Evolutionary conservation across 37 sponge, comb jelly and placozoan species (phyloP).

Genomic region (Agelas oroides): DNA sequence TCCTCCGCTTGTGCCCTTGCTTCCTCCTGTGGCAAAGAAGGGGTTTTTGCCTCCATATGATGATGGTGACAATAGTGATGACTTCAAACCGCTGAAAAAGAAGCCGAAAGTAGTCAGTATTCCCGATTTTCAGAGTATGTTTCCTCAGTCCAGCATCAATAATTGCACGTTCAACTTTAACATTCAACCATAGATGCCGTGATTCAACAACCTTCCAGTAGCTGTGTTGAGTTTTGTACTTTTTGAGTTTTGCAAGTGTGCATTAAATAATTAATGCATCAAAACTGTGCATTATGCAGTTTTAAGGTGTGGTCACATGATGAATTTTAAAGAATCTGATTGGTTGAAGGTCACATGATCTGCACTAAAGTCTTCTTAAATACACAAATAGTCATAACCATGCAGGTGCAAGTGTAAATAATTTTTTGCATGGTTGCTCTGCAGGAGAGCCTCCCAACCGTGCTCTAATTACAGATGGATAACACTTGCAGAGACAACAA

Average conservation of each 20-base stretch:
- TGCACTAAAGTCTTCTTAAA: too few species aligned
- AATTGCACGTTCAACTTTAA: constrained; percentile 33
- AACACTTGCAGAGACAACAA: background rate
- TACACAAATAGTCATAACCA: too few species aligned
- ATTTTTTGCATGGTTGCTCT: too few species aligned
- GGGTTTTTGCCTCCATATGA: too few species aligned
- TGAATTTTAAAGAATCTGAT: too few species aligned
- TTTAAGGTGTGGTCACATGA: background rate
- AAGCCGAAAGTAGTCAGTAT: background rate
- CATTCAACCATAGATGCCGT: background rate
- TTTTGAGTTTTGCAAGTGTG: background rate
- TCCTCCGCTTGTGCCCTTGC: too few species aligned
- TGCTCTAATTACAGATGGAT: too few species aligned
- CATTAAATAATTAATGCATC: constrained; percentile 1
- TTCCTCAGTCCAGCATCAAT: constrained; percentile 17
- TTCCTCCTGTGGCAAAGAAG: background rate
- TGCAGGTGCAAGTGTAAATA: too few species aligned
- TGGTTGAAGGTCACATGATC: too few species aligned
- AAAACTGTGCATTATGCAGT: background rate
- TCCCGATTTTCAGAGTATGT: constrained; percentile 3
- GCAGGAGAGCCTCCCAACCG: too few species aligned
- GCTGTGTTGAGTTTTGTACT: background rate
- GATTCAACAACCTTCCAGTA: too few species aligned
- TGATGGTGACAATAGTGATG: background rate
- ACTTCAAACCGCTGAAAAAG: constrained; percentile 5